phyloP scores from a whole-genome alignment of 2,888 invertebrate species.

The Seira ritae region DNA sequence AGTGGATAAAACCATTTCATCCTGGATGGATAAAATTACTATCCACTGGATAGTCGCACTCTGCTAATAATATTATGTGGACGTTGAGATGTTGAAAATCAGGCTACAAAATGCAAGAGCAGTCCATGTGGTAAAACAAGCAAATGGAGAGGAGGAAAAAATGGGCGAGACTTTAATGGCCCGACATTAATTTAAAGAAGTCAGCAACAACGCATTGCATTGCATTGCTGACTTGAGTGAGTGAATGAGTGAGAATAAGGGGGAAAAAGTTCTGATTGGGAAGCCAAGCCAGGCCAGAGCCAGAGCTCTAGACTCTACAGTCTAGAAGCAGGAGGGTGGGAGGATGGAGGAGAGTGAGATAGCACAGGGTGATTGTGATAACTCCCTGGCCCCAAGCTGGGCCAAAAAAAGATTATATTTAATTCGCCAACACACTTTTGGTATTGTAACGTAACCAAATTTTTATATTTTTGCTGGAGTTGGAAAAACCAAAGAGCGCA shows the following conservation, averaged over 20 bases:
- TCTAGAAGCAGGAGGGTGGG: background rate
- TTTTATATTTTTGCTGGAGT: background rate
- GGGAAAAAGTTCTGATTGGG: slow-evolving; percentile 7
- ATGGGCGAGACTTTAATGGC: slow-evolving; percentile 55
- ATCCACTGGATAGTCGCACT: too few species aligned
- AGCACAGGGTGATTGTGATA: slow-evolving; percentile 33
- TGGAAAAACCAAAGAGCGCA: too few species aligned
- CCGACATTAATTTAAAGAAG: slow-evolving; percentile 58
- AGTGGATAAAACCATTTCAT: too few species aligned
- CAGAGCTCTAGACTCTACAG: background rate
- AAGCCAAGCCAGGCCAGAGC: background rate
- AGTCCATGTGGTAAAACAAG: background rate
- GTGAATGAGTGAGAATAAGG: slow-evolving; percentile 27
- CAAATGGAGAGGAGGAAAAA: background rate
- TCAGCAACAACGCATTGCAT: slow-evolving; percentile 47
- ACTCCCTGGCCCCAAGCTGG: slow-evolving; percentile 44
- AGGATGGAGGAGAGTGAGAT: slow-evolving; percentile 22
- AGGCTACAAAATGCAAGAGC: too few species aligned
- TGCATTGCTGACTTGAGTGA: background rate
- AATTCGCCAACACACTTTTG: slow-evolving; percentile 32
- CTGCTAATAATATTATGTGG: too few species aligned
- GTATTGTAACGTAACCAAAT: slow-evolving; percentile 5
- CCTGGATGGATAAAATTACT: too few species aligned
- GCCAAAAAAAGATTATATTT: slow-evolving; percentile 35
- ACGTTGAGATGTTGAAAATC: too few species aligned